Base-by-base conservation (phyloP, 2,888 invertebrate genomes). In the Drosophila eohydei region DNA sequence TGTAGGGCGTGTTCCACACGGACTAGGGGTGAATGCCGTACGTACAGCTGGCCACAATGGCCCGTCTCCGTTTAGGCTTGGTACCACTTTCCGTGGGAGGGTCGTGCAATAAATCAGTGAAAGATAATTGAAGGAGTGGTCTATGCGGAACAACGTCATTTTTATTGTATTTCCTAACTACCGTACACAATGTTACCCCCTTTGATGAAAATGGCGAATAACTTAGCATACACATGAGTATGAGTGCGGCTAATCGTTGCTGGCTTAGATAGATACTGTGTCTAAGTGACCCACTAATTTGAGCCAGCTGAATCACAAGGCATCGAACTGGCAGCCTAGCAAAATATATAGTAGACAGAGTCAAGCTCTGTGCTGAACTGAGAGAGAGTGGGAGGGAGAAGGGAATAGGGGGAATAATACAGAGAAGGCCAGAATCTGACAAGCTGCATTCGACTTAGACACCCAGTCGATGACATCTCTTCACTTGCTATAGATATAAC, bases 41-140 rank as follows among this genome's bases (percentile, higher is more conserved):
- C 28, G 46, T 46, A 46, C 69, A 69, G 73, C 72, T 71, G 66
- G 66, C 57, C 40, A 30, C 41, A 48, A 51, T 46, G 66, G 66
- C 62, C 67, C 34, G 60, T 14, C 43, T 48, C 59, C 60, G 41
- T 44, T 64, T 71, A 71, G 66, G 70, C 66, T 61, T 61, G 67
- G 66, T 41, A 26, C 57, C 56, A 54, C 57, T 54, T 43, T 51
- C 43, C 32, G 48, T 48, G 44, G 70, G 61, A 69, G 73, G 58
- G 64, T 48, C 41, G 54, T 56, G 73, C 58, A 64, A 78, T 78
- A 78, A 78, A 78, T 78, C 78, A 78, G 78, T 68, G 75, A 75
- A 60, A 58, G 75, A 72, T 78, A 78, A 72, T 75, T 78, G 75
- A 75, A 66, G 78, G 78, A 75, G 78, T 78, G 78, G 61, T 65